Conservation (phyloP, 92 coral and sea anemone species). For the Ricordea florida region DNA sequence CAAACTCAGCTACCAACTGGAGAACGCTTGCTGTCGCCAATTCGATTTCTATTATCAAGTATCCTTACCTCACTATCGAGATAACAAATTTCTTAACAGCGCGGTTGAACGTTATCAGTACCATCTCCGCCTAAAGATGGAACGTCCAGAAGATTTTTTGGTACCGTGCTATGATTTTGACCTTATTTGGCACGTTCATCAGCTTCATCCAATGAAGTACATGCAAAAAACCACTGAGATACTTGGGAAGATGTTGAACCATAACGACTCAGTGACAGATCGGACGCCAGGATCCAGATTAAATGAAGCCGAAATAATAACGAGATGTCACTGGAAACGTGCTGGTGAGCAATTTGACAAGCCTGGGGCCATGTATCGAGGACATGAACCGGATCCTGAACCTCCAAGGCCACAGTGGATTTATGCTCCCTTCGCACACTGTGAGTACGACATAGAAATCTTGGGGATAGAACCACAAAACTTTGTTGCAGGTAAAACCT, state of each 20-base stretch:
- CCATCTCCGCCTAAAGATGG: slow-evolving; percentile 10
- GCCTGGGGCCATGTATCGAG: slow-evolving; percentile 62
- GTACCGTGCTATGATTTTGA: slow-evolving; percentile 56
- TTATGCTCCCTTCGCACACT: slow-evolving; percentile 10
- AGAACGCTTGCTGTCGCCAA: slow-evolving; percentile 20
- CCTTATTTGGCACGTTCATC: slow-evolving; percentile 61
- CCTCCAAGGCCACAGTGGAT: slow-evolving; percentile 22
- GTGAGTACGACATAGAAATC: slow-evolving; percentile 1
- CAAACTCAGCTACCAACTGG: slow-evolving; percentile 21
- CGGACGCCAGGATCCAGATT: slow-evolving; percentile 29
- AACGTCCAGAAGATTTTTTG: slow-evolving; percentile 25
- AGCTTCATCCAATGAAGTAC: slow-evolving; percentile 42
- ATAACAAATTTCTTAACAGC: neutral
- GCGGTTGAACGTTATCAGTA: slow-evolving; percentile 26
- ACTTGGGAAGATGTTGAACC: slow-evolving; percentile 36
- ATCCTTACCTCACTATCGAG: slow-evolving; percentile 32
- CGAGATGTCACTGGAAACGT: slow-evolving; percentile 23
- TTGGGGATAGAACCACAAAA: neutral
- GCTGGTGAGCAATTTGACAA: slow-evolving; percentile 19
- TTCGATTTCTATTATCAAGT: slow-evolving; percentile 46
- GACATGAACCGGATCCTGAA: slow-evolving; percentile 17
- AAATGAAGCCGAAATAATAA: slow-evolving; percentile 25
- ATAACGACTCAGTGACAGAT: slow-evolving; percentile 24
- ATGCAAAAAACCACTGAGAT: slow-evolving; percentile 20
- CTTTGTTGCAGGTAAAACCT: slow-evolving; percentile 23